phyloP scores from a whole-genome alignment of 2,888 invertebrate species.

The Autographa gamma region DNA sequence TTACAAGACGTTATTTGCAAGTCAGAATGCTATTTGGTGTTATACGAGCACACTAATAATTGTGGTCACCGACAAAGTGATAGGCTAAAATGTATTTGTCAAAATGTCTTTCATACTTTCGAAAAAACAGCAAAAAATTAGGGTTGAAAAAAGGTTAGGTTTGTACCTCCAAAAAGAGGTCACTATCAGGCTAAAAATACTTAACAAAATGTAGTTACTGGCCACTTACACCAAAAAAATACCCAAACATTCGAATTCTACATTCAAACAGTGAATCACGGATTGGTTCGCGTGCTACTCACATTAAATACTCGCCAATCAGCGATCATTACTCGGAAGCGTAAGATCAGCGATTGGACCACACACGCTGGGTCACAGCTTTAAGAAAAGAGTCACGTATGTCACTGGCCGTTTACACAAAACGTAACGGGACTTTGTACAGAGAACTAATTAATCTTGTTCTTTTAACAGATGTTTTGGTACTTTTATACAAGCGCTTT shows the following conservation, averaged over 20 bases:
- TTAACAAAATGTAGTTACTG: background rate
- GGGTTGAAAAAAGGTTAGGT: no score
- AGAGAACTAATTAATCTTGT: conserved; percentile 55
- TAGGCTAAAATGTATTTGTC: no score
- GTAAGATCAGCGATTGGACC: conserved; percentile 58
- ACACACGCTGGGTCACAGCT: conserved; percentile 61
- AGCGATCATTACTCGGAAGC: conserved; percentile 56
- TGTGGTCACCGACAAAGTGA: no score
- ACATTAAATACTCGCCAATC: conserved; percentile 50
- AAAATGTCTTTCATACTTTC: no score
- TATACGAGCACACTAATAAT: no score
- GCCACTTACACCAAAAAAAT: background rate
- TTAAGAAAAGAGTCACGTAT: conserved; percentile 62
- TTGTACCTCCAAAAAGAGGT: no score
- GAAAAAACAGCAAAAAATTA: no score
- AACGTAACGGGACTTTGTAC: conserved; percentile 48
- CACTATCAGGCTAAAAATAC: no score
- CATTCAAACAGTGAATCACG: conserved; percentile 22
- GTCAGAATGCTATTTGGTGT: no score
- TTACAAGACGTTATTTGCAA: no score
- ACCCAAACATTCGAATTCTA: conserved; percentile 1
- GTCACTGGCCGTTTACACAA: conserved; percentile 40
- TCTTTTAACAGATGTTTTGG: conserved; percentile 55
- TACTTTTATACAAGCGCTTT: conserved; percentile 30
- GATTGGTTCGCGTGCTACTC: conserved; percentile 13